Evolutionary conservation across 2,797 vertebrate genomes (phyloP), one percentile per base, ranked within the genome.

Genomic region (Acanthurus tractus): DNA sequence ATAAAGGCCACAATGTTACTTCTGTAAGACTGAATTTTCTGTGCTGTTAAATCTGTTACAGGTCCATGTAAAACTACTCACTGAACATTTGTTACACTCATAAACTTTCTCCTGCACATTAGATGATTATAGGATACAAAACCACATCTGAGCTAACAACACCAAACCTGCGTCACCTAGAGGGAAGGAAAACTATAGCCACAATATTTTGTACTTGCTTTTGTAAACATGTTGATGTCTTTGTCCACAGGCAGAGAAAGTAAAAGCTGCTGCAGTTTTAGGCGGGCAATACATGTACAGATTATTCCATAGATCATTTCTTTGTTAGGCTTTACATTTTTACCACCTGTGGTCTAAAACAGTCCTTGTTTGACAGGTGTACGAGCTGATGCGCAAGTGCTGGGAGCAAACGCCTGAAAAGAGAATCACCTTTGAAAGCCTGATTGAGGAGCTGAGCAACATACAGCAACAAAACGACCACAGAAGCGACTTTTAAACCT

Each of bases 331-430:
- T 52, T 44, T 52, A 11, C 3, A 34, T 45, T 52, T 56, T 49
- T 12, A 22, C 64, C 25, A 14, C 14, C 20, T 53, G 46, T 52
- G 0, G 6, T 57, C 52, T 83, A 11, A 75, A n/a, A 11, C 10
- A 0, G 5, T 23, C 42, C 6, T 0, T 55, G n/a, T 65, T 17
- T 0, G 1, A 18, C 85, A 92, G 98, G 96, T 99, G 80, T 98
- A 98, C 72, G 93, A 95, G n/a, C 95, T 98, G 89, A 98, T 99
- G 98, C 93, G 90, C 80, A 96, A 86, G 76, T 99, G 98, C 88
- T 99, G 98, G 98, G 97, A 97, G 76, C 93, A 94, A 11, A 84
- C 86, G 6, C 97, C 97, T 0, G 94, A 96, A 0, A 93, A 85
- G 45, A 94, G 98, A 70, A 98, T 98, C 59, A 94, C 93, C 63